Evolutionary conservation across 2,797 vertebrate species (phyloP), one percentile per base, ranked within the genome.

Genomic region (Aphelocoma californica): DNA sequence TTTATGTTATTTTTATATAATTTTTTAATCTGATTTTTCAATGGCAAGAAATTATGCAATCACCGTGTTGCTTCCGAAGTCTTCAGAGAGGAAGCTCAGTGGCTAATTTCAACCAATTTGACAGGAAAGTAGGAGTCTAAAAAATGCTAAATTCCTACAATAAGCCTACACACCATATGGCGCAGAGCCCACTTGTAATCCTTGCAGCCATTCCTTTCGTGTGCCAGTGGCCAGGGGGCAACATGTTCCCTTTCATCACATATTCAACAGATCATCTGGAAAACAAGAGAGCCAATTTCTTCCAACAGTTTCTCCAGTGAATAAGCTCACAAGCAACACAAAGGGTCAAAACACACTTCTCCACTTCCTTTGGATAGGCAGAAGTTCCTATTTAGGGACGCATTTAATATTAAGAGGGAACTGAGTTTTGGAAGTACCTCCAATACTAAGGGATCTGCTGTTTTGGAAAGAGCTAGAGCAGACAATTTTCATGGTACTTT

Each of bases 81-180:
- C 67, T 92, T 66, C 53, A 45, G 80, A 90, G 75, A 83, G 92
- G 93, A 94, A 96, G 45, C 53, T 93, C 12, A 32, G 61, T 78
- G 79, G 75, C 85, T 93, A 86, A 95, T 96, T 96, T 96, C 95
- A 90, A 83, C 90, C 57, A 67, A 53, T 86, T 92, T 95, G 91
- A 95, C 94, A 95, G 50, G 79, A 61, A 92, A 83, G 95, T 86
- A 83, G 89, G 94, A 92, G 95, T 86, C 80, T 88, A 77, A 96
- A 91, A 95, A 93, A 90, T 92, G 72, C 87, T 90, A 65, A 93
- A 88, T 94, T 93, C 85, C 80, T 92, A 86, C 90, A 92, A 86
- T 92, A 92, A 93, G 93, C 94, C 96, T 95, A 96, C 96, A 90
- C 69, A 88, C 93, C 94, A 88, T 95, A 95, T 96, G 96, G 90